Base-by-base conservation (phyloP, 64 coral and sea anemone genomes). In the Trachythela sp. region DNA sequence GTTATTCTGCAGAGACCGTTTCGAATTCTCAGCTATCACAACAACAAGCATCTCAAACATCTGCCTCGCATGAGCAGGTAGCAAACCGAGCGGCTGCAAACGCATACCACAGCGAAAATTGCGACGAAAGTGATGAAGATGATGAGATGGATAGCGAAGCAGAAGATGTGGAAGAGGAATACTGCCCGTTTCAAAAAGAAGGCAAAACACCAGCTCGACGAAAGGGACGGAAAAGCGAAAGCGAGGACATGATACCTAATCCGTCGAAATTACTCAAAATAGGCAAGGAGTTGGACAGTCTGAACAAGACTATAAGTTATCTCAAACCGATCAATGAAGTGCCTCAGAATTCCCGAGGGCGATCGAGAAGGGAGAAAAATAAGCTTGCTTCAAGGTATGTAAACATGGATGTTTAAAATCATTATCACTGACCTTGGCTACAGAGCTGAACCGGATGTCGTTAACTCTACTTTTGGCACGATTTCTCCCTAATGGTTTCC, bases 281-380 rank as follows among this genome's bases (percentile, higher is more conserved):
- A 34, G 92, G 91, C 32, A 88, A 93, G 20, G 96, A 99, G 51
- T 87, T 99, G 18, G 93, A 99, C 48, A 93, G 91, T 2, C 58
- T 99, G 40, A 99, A 92, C 41, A 93, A 88, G 85, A 84, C 95
- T 50, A 99, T 99, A 36, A 92, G 93, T 0, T 93, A 92, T 83
- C 88, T 99, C n/a, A 99, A 95, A 75, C 96, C 96, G 39, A 99
- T 99, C 42, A 91, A 99, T 56, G 87, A 92, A 59, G 72, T 99
- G 43, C 96, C 96, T 36, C 88, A 93, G 30, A 90, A 94, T 49
- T 94, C 96, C 1, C 90, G 96, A 43, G 94, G 94, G 40, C 92
- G 94, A 58, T 99, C 96, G 38, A 92, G 93, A 35, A 99, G 94
- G 76, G 96, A 99, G 85, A 99, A 99, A 86, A 99, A 99, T 84